A percentile compares a stretch with the other conserved stretches of the same genome.
These are phyloP conservation scores for Phylloscopus trochiloides DNA, from an alignment of 2,113 vertebrate species.

Conservation along the genomic window DNA sequence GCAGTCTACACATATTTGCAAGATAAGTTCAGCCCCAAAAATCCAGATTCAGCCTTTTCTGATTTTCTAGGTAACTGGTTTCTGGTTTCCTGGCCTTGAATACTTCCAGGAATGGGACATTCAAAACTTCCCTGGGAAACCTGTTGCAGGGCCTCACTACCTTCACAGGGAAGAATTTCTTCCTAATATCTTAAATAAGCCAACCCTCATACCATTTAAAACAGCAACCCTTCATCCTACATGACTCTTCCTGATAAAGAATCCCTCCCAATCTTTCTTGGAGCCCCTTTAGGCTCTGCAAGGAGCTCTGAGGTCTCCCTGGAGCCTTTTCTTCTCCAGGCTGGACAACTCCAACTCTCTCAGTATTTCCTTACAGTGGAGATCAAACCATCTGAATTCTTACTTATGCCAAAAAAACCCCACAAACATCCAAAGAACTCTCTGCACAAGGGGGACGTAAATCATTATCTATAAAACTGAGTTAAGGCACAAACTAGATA, in stretches of 20 bases:
- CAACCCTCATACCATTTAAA: not conserved
- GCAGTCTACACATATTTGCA: not conserved
- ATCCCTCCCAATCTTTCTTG: not conserved
- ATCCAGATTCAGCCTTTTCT: not conserved
- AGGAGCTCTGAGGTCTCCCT: rapidly evolving
- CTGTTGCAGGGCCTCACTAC: rapidly evolving
- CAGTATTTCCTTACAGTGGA: not conserved
- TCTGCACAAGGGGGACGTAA: rapidly evolving
- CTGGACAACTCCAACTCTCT: not conserved
- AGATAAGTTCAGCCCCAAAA: not conserved
- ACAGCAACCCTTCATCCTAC: rapidly evolving
- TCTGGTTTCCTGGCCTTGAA: not conserved
- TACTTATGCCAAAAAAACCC: rapidly evolving
- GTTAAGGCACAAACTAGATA: not conserved
- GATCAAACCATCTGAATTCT: not conserved
- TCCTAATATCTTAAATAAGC: not conserved
- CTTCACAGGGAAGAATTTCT: not conserved
- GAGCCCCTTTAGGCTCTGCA: rapidly evolving
- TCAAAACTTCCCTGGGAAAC: not conserved
- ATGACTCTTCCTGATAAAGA: rapidly evolving
- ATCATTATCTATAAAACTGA: not conserved
- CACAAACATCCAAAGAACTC: not conserved
- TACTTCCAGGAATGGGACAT: not conserved
- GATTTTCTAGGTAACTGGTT: not conserved
- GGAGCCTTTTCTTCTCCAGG: not conserved